Conservation (phyloP, 2,113 vertebrate genomes). For the Rattus norvegicus region GRCr8 NC_086031.1:81923501-81924000, state of each 20-base stretch:
- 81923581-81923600: not conserved
- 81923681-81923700: not conserved
- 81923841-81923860: rapidly evolving
- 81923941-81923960: not conserved
- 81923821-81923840: rapidly evolving
- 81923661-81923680: not conserved
- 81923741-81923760: not conserved
- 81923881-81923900: not conserved
- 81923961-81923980: rapidly evolving
- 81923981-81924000: not conserved
- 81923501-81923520: not conserved
- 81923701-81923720: not conserved
- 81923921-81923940: too few relatives aligned
- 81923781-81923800: not conserved
- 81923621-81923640: too few relatives aligned
- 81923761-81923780: not conserved
- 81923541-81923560: not conserved
- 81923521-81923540: not conserved
- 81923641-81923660: not conserved
- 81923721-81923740: not conserved
- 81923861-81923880: too few relatives aligned
- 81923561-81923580: not conserved
- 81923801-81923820: too few relatives aligned
- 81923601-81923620: not conserved
- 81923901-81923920: rapidly evolving